Base-by-base conservation (phyloP, 2,888 invertebrate genomes). In the Acronicta alni region DNA sequence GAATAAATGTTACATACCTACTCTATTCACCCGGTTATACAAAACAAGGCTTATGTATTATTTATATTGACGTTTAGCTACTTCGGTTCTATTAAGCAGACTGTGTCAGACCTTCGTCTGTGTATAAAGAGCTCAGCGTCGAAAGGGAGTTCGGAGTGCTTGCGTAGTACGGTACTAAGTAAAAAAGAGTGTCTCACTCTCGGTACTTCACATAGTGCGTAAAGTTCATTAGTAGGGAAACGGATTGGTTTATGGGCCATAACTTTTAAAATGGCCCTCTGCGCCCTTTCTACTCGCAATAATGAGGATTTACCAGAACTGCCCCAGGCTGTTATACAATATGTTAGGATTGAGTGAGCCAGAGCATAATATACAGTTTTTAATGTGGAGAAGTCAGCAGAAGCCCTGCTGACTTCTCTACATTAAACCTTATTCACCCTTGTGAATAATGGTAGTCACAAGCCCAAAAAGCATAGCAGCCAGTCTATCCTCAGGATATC, bases 361-460 rank as follows among this genome's bases (percentile, higher is more conserved):
- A 44, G 30, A 7, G 44, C 44, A 44, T 44, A 44, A 16, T 44
- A 44, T 14, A 44, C 44, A 3, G 30, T 44, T 30, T 44, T 44
- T 16, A 44, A 15, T 30, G 44, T 44, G 16, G 44, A 17, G 30
- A 44, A 16, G n/a, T 44, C 30, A 1, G 44, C 44, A n/a, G 44
- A 44, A 9, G 16, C 8, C 44, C 44, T 44, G n/a, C n/a, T n/a
- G n/a, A n/a, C n/a, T n/a, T n/a, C n/a, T n/a, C n/a, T n/a, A n/a
- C n/a, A n/a, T n/a, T n/a, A n/a, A n/a, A n/a, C n/a, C n/a, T n/a
- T n/a, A n/a, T n/a, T n/a, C n/a, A n/a, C n/a, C n/a, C n/a, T n/a
- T n/a, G n/a, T n/a, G n/a, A n/a, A n/a, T n/a, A n/a, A n/a, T n/a
- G n/a, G n/a, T n/a, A n/a, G n/a, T n/a, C n/a, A n/a, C n/a, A n/a